Evolutionary conservation across 2,888 invertebrate species (phyloP).

Genomic region (Perizoma flavofasciatum): DNA sequence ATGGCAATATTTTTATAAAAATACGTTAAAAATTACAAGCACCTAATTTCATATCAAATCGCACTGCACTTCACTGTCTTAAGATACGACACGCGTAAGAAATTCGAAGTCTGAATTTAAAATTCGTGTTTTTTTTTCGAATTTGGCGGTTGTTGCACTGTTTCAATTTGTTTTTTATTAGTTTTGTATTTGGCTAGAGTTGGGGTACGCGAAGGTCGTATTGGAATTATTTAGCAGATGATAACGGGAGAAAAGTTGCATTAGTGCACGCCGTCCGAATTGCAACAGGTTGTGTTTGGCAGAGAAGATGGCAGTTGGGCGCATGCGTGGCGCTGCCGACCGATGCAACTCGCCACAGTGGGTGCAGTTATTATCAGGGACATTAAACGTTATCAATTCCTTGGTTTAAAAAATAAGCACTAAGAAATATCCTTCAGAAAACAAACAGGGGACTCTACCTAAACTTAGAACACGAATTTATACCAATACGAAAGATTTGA

Average conservation of each 20-base stretch:
- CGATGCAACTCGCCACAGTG: constrained; percentile 71
- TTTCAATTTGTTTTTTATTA: constrained; percentile 37
- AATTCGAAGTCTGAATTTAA: constrained; percentile 38
- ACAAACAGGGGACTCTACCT: background rate
- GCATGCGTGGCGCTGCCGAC: constrained; percentile 64
- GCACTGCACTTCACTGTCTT: constrained; percentile 66
- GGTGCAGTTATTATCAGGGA: constrained; percentile 42
- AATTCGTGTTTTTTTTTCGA: constrained; percentile 36
- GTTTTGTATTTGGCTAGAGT: constrained; percentile 32
- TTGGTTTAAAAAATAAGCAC: background rate
- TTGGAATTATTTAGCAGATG: constrained; percentile 58
- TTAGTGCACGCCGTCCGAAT: constrained; percentile 76
- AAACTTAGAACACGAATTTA: no score
- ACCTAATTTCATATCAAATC: constrained; percentile 64
- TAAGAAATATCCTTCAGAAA: background rate
- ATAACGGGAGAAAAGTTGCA: constrained; percentile 73
- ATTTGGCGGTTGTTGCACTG: constrained; percentile 30
- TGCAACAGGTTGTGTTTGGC: constrained; percentile 83
- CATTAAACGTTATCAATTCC: constrained; percentile 24
- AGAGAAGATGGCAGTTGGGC: constrained; percentile 49
- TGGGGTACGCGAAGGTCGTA: constrained; percentile 34
- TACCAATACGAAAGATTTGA: no score
- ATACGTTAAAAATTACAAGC: constrained; percentile 55
- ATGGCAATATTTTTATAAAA: constrained; percentile 35
- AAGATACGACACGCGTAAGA: constrained; percentile 71